These are phyloP conservation scores for Cheilosia scutellata DNA, from an alignment of 2,888 invertebrate genomes.

Conservation along the genomic window DNA sequence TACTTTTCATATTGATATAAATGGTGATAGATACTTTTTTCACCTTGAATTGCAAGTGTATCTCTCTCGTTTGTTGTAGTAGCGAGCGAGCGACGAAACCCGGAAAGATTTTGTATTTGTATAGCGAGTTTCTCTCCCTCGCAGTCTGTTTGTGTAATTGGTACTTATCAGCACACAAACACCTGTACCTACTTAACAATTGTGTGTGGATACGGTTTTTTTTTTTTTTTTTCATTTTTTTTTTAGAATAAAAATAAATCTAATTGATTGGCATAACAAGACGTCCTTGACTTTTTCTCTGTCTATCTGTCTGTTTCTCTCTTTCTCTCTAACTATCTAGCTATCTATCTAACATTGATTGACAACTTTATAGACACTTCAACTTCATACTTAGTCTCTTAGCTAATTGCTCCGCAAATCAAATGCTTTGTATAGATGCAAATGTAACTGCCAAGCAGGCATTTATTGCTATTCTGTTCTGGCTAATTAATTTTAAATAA, in stretches of 20 bases:
- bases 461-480: too few species aligned
- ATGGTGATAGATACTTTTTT: constrained; percentile 18
- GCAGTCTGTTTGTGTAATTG: constrained; percentile 27
- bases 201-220: constrained; percentile 8
- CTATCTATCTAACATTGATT: constrained; percentile 13
- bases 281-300: constrained; percentile 70
- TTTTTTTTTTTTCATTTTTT: constrained; percentile 3
- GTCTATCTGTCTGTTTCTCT: not conserved
- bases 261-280: constrained; percentile 66
- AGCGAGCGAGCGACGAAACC: constrained; percentile 13
- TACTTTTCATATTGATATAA: not conserved
- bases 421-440: constrained; percentile 17
- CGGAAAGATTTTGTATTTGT: constrained; percentile 51
- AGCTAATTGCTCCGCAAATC: constrained; percentile 35
- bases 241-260: constrained; percentile 11
- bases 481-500: too few species aligned
- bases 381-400: not conserved
- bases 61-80: constrained; percentile 10
- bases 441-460: not conserved
- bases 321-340: not conserved
- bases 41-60: constrained; percentile 55
- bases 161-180: constrained; percentile 36
- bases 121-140: constrained; percentile 5
- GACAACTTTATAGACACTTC: constrained; percentile 5
- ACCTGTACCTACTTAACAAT: constrained; percentile 43